Evolutionary conservation across 2,113 vertebrate genomes (phyloP).

Genomic region (Sialia sialis): DNA sequence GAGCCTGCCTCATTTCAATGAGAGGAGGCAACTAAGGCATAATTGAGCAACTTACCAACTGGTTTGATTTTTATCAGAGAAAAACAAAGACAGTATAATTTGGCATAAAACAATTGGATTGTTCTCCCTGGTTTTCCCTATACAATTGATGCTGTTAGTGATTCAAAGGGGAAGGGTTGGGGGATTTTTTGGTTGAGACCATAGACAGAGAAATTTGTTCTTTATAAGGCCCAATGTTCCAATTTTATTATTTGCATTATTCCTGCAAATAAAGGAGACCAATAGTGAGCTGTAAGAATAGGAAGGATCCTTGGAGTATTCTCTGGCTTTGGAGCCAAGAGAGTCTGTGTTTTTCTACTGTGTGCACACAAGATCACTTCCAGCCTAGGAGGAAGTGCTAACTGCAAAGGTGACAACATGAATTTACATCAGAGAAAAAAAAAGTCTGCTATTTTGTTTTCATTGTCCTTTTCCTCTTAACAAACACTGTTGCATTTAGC

Average conservation of each 20-base stretch:
- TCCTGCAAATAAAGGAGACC: not conserved
- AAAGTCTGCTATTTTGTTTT: not conserved
- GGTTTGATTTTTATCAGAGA: not conserved
- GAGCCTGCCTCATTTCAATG: fast-evolving
- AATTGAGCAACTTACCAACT: not conserved
- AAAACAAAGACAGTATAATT: not conserved
- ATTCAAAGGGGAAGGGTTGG: not conserved
- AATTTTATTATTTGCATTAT: not conserved
- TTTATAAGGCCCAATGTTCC: not conserved
- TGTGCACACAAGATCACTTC: not conserved
- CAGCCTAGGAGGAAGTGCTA: not conserved
- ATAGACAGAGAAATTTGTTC: fast-evolving
- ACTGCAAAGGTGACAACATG: not conserved
- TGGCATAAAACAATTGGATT: not conserved
- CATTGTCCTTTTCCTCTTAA: not conserved
- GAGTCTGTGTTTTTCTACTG: not conserved
- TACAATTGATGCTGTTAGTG: not conserved
- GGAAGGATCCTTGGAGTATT: not conserved
- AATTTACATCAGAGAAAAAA: not conserved
- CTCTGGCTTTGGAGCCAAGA: not conserved
- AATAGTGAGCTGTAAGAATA: not conserved
- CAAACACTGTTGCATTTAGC: not conserved
- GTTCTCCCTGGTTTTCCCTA: not conserved
- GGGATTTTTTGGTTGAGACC: not conserved
- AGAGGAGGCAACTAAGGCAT: not conserved